These are phyloP conservation scores for Seriola rivoliana DNA, from an alignment of 2,113 vertebrate genomes.

Conservation along the genomic window DNA sequence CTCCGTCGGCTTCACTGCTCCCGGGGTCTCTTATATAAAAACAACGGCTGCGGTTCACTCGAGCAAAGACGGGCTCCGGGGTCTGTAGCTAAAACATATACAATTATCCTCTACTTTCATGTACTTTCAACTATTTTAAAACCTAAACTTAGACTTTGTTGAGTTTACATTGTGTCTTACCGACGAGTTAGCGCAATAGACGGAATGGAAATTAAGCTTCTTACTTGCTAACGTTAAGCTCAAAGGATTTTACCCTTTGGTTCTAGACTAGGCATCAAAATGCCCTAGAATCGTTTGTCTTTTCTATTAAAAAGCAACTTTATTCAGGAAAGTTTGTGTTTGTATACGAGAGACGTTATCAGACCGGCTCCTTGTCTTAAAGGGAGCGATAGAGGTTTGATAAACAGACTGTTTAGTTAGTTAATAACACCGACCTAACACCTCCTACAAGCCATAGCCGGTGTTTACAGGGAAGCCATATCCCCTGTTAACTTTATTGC, in stretches of 20 bases:
- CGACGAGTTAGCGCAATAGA: neutral
- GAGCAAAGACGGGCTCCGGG: neutral
- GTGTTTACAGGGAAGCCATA: neutral
- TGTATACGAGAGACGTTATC: neutral
- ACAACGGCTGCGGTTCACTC: conserved; percentile 20
- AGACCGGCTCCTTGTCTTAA: neutral
- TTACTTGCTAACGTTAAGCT: conserved; percentile 51
- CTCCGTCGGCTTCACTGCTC: conserved; percentile 9
- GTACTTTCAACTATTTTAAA: neutral
- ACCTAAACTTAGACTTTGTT: neutral
- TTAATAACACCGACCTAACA: conserved; percentile 1
- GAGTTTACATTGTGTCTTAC: neutral
- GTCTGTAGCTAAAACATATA: neutral
- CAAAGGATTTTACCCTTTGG: conserved; percentile 12
- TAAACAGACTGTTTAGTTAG: neutral
- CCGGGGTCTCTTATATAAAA: conserved; percentile 54
- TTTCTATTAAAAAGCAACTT: neutral
- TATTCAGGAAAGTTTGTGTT: neutral
- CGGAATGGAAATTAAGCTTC: conserved; percentile 46
- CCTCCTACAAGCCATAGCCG: neutral
- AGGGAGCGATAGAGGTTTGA: neutral
- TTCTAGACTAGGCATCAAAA: neutral
- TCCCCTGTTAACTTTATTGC: neutral
- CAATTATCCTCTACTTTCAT: fast-evolving
- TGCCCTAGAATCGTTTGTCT: neutral